Percentiles rank a stretch among this genome's conserved stretches.
Conservation (phyloP, 2,888 invertebrate genomes). For the Lithophane semibrunnea region DNA sequence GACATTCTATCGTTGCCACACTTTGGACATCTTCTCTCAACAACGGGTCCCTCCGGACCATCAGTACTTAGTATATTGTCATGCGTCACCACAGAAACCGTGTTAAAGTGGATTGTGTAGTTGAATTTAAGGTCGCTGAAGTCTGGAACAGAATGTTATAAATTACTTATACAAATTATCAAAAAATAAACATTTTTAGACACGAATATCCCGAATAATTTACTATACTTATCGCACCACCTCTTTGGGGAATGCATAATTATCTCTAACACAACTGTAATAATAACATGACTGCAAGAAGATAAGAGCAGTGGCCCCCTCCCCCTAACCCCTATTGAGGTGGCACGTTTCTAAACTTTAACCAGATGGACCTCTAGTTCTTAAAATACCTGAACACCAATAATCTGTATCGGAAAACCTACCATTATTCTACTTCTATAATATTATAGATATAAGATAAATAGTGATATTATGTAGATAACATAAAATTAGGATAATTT, state of each 20-base stretch:
- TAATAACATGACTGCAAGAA: neutral
- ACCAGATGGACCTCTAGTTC: neutral
- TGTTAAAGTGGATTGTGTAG: conserved; percentile 94
- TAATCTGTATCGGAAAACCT: neutral
- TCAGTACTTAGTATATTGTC: conserved; percentile 80
- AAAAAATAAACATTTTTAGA: neutral
- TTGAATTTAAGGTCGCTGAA: conserved; percentile 92
- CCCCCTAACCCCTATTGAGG: too few relatives aligned
- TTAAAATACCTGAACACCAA: neutral
- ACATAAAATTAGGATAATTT: too few relatives aligned
- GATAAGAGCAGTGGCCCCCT: neutral
- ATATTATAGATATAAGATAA: neutral
- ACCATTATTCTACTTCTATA: too few relatives aligned
- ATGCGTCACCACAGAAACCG: conserved; percentile 80
- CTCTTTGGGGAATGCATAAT: too few relatives aligned
- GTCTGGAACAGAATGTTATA: conserved; percentile 82
- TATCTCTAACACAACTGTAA: too few relatives aligned
- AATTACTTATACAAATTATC: neutral
- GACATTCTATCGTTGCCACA: conserved; percentile 98
- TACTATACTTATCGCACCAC: neutral
- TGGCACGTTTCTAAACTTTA: too few relatives aligned
- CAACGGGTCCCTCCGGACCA: conserved; percentile 93
- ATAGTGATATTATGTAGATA: neutral
- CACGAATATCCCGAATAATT: neutral
- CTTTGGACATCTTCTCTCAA: conserved; percentile 95